phyloP scores from a whole-genome alignment of 2,888 invertebrate genomes.

The Parnassius mnemosyne region DNA sequence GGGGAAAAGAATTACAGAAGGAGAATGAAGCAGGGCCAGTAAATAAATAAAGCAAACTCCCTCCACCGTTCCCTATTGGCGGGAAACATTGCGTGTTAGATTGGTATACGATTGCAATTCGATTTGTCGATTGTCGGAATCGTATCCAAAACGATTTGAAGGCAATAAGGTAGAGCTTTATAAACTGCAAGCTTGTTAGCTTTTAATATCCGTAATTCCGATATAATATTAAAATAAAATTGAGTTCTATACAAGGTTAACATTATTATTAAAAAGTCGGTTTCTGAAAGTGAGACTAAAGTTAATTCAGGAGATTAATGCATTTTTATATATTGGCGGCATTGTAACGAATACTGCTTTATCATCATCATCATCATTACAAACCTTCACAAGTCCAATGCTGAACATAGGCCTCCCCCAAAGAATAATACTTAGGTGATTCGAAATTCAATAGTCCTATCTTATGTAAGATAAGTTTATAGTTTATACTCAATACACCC shows the following conservation, averaged over 20 bases:
- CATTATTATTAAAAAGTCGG: too few species aligned
- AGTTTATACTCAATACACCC: too few species aligned
- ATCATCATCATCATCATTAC: too few species aligned
- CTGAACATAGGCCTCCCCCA: too few species aligned
- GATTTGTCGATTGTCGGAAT: slow-evolving; percentile 64
- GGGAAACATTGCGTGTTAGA: slow-evolving; percentile 69
- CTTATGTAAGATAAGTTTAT: too few species aligned
- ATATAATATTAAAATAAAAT: background rate
- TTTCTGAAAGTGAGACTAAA: background rate
- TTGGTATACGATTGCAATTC: slow-evolving; percentile 62
- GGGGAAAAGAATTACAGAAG: slow-evolving; percentile 76
- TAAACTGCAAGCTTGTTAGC: slow-evolving; percentile 60
- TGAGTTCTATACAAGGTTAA: background rate
- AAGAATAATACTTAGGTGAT: too few species aligned
- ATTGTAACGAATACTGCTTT: too few species aligned
- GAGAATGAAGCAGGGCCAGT: slow-evolving; percentile 73
- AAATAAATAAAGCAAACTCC: slow-evolving; percentile 68
- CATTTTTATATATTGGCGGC: too few species aligned
- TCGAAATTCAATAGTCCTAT: too few species aligned
- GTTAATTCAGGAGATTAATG: too few species aligned
- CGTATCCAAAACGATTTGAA: slow-evolving; percentile 40
- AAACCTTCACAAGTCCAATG: too few species aligned
- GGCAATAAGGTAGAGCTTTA: slow-evolving; percentile 60
- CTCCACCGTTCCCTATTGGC: slow-evolving; percentile 50
- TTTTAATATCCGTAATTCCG: background rate